Conservation (phyloP, 2,797 vertebrate species). For the Enteromius afrohamiltoni region DNA sequence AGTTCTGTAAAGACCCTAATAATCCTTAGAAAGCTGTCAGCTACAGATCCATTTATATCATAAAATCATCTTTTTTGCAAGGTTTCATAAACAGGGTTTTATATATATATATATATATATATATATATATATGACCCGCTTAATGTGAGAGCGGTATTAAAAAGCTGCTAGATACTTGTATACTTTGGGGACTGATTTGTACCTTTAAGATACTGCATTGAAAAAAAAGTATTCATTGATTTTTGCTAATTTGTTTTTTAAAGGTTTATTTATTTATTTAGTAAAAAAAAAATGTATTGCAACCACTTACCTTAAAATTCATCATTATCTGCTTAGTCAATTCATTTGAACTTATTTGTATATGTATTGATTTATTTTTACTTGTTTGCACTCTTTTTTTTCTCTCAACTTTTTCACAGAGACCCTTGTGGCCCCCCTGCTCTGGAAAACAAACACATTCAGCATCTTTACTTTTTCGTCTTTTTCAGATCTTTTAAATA, state of each 20-base stretch:
- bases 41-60: background rate
- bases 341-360: background rate
- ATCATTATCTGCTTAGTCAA: background rate
- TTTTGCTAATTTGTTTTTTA: too few species aligned
- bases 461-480: background rate
- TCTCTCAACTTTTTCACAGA: background rate
- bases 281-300: too few species aligned
- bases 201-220: background rate
- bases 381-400: background rate
- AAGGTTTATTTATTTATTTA: too few species aligned
- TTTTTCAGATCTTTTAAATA: background rate
- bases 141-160: background rate
- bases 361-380: background rate
- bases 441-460: conserved; percentile 2
- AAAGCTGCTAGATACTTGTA: background rate
- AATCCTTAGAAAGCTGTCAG: background rate
- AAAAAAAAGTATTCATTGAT: too few species aligned
- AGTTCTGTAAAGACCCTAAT: background rate
- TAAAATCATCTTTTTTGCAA: background rate
- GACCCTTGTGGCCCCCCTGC: background rate
- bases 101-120: too few species aligned
- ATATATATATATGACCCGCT: background rate
- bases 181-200: background rate
- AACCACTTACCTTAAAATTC: too few species aligned
- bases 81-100: too few species aligned